phyloP scores from a whole-genome alignment of 2,113 vertebrate species.

The Alligator mississippiensis region DNA sequence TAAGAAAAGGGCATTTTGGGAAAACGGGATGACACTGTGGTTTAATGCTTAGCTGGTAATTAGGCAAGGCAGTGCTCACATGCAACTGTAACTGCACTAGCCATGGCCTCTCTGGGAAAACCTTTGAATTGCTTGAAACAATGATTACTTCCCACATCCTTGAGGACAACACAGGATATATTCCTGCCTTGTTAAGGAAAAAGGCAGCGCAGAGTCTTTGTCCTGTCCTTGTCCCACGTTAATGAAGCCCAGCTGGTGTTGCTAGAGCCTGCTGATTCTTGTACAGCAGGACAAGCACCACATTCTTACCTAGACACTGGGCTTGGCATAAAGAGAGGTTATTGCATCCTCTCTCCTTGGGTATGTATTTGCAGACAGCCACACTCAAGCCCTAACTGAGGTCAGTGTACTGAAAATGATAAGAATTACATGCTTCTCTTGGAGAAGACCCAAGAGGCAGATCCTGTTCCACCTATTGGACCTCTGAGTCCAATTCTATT shows the following conservation, averaged over 20 bases:
- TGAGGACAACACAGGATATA: neutral
- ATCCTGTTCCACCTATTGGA: too few relatives aligned
- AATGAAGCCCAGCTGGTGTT: neutral
- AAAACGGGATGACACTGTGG: neutral
- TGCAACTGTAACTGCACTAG: accelerated
- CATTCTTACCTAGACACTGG: neutral
- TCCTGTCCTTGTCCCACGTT: neutral
- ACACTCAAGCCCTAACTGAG: neutral
- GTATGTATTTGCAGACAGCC: neutral
- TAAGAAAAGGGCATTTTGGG: neutral
- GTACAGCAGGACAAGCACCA: neutral
- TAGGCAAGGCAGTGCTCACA: too few relatives aligned
- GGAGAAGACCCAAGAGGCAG: neutral
- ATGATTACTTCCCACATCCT: accelerated
- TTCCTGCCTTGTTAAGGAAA: neutral
- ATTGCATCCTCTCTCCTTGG: neutral
- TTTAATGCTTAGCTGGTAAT: too few relatives aligned
- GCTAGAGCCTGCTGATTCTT: neutral
- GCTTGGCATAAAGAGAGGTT: neutral
- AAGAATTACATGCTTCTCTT: neutral
- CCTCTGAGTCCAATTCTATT: too few relatives aligned
- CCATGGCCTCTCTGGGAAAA: neutral
- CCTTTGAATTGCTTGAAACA: neutral
- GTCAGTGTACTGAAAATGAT: neutral
- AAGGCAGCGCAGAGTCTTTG: neutral